phyloP scores from a whole-genome alignment of 2,113 vertebrate genomes.

The Apodemus speciosus region DNA sequence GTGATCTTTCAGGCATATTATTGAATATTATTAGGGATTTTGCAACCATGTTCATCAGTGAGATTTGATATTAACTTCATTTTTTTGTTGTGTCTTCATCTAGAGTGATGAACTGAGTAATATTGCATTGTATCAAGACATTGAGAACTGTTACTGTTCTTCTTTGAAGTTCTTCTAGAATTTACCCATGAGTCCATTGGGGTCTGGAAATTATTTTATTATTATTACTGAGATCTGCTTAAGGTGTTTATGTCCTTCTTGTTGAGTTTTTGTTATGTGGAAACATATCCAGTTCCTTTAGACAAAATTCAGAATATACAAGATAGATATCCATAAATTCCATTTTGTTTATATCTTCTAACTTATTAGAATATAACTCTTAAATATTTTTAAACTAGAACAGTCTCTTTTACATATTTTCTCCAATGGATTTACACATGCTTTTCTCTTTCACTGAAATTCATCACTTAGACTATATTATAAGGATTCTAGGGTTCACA shows the following conservation, averaged over 20 bases:
- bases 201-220: background rate
- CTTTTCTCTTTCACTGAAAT: background rate
- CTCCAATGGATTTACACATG: background rate
- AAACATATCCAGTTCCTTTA: background rate
- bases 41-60: too few relatives aligned
- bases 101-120: too few relatives aligned
- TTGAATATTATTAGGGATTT: background rate
- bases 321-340: background rate
- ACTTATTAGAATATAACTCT: background rate
- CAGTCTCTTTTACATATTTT: background rate
- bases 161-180: background rate
- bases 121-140: background rate
- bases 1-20: background rate
- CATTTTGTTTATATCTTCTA: background rate
- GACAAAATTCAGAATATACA: background rate
- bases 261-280: background rate
- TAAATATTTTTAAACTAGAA: background rate
- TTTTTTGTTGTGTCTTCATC: background rate
- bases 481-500: background rate
- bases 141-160: background rate
- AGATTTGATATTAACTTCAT: background rate
- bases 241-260: background rate
- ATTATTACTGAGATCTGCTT: background rate
- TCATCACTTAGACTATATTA: background rate
- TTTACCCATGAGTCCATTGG: background rate